Evolutionary conservation across 2,113 vertebrate species (phyloP).

Genomic region (Garra rufa): DNA sequence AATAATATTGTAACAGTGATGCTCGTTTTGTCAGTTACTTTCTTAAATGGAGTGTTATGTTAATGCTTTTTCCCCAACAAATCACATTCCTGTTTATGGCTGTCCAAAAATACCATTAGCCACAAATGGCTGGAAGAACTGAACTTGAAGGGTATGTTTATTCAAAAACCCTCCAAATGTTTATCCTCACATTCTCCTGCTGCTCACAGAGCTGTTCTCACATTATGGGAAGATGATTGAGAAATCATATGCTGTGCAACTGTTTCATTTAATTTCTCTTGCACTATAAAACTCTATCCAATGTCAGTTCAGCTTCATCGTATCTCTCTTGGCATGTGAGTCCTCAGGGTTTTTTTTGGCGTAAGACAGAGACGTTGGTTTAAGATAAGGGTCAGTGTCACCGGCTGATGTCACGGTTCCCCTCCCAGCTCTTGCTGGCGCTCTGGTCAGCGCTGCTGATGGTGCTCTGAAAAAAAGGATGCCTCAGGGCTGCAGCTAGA

Average conservation of each 20-base stretch:
- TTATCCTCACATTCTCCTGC: neutral
- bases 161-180: neutral
- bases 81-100: neutral
- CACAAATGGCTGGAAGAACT: conserved; percentile 29
- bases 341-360: conserved; percentile 4
- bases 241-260: neutral
- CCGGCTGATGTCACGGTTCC: conserved; percentile 96
- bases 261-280: conserved; percentile 18
- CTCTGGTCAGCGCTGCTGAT: conserved; percentile 69
- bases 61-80: neutral
- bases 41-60: conserved; percentile 12
- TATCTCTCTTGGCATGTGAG: conserved; percentile 18
- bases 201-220: neutral
- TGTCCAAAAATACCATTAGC: conserved; percentile 11
- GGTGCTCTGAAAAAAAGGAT: conserved; percentile 84
- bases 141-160: neutral
- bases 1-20: conserved; percentile 36
- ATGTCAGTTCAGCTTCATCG: conserved; percentile 31
- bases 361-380: conserved; percentile 18
- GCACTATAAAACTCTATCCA: conserved; percentile 8
- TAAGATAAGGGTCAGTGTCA: conserved; percentile 73
- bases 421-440: conserved; percentile 88
- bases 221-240: conserved; percentile 18
- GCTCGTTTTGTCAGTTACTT: neutral
- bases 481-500: conserved; percentile 86